Conservation (phyloP, 2,797 vertebrate genomes). For the Aphelocoma californica region DNA sequence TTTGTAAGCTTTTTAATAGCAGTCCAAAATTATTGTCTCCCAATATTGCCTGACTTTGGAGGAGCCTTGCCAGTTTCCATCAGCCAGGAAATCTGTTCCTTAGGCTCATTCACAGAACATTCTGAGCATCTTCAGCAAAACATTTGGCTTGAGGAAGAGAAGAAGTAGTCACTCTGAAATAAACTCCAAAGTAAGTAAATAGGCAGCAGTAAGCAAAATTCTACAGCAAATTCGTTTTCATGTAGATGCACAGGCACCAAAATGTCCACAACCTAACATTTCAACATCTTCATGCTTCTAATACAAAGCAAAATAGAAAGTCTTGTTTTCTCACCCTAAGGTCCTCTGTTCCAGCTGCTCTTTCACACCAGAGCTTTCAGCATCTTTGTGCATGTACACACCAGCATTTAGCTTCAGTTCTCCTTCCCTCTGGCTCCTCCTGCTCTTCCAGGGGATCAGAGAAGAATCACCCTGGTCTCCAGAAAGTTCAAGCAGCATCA, state of each 20-base stretch:
- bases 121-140: slow-evolving; percentile 24
- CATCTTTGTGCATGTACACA: not conserved
- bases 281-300: not conserved
- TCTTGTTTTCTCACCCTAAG: not conserved
- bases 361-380: not conserved
- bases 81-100: slow-evolving; percentile 51
- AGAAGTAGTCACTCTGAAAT: not conserved
- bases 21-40: slow-evolving; percentile 21
- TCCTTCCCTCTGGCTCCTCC: not conserved
- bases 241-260: not conserved
- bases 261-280: not conserved
- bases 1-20: not conserved
- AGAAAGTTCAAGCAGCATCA: not conserved
- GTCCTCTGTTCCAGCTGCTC: not conserved
- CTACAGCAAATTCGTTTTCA: not conserved
- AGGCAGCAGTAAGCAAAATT: not conserved
- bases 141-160: not conserved
- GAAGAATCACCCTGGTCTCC: not conserved
- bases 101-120: slow-evolving; percentile 39
- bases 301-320: not conserved
- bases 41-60: not conserved
- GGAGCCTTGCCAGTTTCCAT: slow-evolving; percentile 19
- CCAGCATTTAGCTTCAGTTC: not conserved
- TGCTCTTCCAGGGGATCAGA: not conserved
- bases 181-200: not conserved